Evolutionary conservation across 2,113 vertebrate genomes (phyloP).

Genomic region (Pseudorhombus dupliciocellatus): DNA sequence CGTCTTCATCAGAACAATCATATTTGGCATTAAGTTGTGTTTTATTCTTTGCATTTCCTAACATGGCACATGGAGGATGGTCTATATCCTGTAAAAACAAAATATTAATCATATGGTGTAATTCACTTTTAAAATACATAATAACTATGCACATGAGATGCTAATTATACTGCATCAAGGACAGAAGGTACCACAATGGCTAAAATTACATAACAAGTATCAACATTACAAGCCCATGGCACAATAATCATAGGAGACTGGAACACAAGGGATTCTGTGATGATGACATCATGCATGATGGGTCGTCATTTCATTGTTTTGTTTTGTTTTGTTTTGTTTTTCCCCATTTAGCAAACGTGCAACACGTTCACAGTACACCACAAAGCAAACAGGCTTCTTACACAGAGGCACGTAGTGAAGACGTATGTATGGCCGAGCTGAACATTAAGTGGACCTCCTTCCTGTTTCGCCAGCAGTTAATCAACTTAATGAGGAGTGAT

Average conservation of each 20-base stretch:
- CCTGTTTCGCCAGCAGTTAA: slow-evolving; percentile 37
- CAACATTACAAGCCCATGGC: slow-evolving; percentile 43
- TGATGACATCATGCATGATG: slow-evolving; percentile 54
- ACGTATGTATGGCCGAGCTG: slow-evolving; percentile 59
- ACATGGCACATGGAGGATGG: slow-evolving; percentile 54
- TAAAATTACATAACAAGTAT: slow-evolving; percentile 41
- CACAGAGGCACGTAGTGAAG: slow-evolving; percentile 71
- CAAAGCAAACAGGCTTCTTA: slow-evolving; percentile 57
- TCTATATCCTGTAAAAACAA: slow-evolving; percentile 17
- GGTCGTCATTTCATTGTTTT: slow-evolving; percentile 20
- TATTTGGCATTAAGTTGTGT: slow-evolving; percentile 73
- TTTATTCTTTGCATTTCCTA: slow-evolving; percentile 28
- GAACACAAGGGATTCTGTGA: slow-evolving; percentile 42
- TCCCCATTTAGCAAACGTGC: slow-evolving; percentile 46
- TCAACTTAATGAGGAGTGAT: slow-evolving; percentile 16
- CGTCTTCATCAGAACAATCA: slow-evolving; percentile 38
- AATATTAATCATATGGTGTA: neutral
- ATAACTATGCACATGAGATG: slow-evolving; percentile 14
- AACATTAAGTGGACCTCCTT: slow-evolving; percentile 24
- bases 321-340: neutral
- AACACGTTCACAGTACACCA: slow-evolving; percentile 67
- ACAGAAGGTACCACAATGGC: slow-evolving; percentile 29
- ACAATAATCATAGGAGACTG: slow-evolving; percentile 34
- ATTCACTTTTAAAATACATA: slow-evolving; percentile 24
- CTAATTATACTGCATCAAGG: slow-evolving; percentile 23